Conservation (phyloP, 1,140 invertebrate species). For the Neodiprion pinetum region DNA sequence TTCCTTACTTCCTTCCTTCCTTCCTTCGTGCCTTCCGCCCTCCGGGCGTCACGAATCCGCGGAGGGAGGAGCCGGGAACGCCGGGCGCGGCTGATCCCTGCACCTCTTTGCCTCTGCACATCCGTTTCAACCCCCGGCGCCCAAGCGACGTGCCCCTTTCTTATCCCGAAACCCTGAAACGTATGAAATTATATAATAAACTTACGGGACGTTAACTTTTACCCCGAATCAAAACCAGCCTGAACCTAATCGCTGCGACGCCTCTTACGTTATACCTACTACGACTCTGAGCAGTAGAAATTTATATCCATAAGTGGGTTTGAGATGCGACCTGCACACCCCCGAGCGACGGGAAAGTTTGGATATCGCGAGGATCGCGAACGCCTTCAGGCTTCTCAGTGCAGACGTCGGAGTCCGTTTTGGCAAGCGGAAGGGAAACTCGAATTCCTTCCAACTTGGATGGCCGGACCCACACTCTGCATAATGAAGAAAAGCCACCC, state of each 20-base stretch:
- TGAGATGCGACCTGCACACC: too few relatives aligned
- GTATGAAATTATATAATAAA: slow-evolving; percentile 16
- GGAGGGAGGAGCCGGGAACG: slow-evolving; percentile 24
- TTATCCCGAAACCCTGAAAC: background rate
- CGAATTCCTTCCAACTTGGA: too few relatives aligned
- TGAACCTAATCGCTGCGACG: background rate
- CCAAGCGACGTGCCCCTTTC: background rate
- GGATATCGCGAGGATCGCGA: too few relatives aligned
- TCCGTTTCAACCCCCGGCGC: background rate
- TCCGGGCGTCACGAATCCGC: slow-evolving; percentile 15
- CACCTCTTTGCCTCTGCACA: background rate
- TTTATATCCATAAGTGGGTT: too few relatives aligned
- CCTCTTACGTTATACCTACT: too few relatives aligned
- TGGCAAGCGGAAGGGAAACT: too few relatives aligned
- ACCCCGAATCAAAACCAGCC: background rate
- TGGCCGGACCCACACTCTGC: background rate
- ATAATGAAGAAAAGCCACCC: too few relatives aligned
- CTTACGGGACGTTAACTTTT: slow-evolving; percentile 10
- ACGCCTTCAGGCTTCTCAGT: too few relatives aligned
- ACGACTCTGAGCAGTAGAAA: too few relatives aligned
- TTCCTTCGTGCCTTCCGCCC: background rate
- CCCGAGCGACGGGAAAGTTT: too few relatives aligned
- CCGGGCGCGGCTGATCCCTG: background rate
- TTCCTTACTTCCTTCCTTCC: background rate
- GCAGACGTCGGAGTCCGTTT: too few relatives aligned